Evolutionary conservation across 2,113 vertebrate genomes (phyloP), one percentile per base, ranked within the genome.

Genomic region (Hydrochoerus hydrochaeris): DNA sequence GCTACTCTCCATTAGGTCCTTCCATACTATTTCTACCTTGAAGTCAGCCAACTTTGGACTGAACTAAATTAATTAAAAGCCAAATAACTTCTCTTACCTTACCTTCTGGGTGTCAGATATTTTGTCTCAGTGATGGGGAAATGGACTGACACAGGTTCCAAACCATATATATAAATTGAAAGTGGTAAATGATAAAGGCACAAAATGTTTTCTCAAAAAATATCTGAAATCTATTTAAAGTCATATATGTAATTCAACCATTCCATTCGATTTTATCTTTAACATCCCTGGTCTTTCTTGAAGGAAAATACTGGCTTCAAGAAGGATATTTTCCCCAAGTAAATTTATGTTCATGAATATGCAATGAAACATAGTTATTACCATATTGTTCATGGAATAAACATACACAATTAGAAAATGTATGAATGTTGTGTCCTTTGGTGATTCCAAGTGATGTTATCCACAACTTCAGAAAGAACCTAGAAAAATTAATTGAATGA

Each of bases 281-380:
- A 71, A 67, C 38, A 85, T 44, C 75, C 44, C 38, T 96, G 82
- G 63, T 46, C 63, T 28, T 78, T 38, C 58, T 46, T 78, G 90
- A 97, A 88, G 85, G 63, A 80, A 95, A 91, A 8, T 3, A 67
- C 5, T 90, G 52, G 30, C 77, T 88, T 26, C 24, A 80, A 88
- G 62, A 77, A 90, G 83, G 35, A 87, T 95, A 44, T 57, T 80
- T 93, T 95, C 7, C 16, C 71, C n/a, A 63, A 92, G 71, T 90
- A 91, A 95, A 96, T 94, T 88, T 88, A 57, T 90, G 38, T 46
- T 92, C 65, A 94, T 83, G 88, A 92, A 95, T 83, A 80, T 94
- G 26, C 60, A 97, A 32, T 35, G 84, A 96, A 82, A 80, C 44
- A 20, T 49, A 95, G 90, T 91, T 60, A 86, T 89, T 94, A 73